Evolutionary conservation across 2,113 vertebrate species (phyloP).

Genomic region (Triplophysa dalaica): DNA sequence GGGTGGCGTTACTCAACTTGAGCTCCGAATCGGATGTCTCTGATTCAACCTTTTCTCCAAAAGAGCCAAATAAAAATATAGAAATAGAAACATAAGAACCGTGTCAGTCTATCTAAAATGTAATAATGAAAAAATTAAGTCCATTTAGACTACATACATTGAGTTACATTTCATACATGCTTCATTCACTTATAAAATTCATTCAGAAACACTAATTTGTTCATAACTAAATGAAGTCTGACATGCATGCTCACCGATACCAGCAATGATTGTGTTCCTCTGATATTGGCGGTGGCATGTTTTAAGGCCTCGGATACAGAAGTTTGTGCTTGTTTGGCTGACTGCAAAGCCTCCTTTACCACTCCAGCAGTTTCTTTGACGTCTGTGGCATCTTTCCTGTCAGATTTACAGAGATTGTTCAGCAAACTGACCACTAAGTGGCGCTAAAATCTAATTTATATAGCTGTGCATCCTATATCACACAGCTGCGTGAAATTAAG

Average conservation of each 20-base stretch:
- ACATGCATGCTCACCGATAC: slow-evolving; percentile 79
- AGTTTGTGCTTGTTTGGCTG: slow-evolving; percentile 85
- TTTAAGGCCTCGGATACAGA: slow-evolving; percentile 85
- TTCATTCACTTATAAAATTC: no score
- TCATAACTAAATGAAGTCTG: background rate
- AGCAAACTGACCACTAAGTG: slow-evolving; percentile 20
- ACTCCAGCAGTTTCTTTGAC: slow-evolving; percentile 83
- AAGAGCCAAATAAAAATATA: background rate
- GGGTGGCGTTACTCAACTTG: slow-evolving; percentile 83
- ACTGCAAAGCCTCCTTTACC: slow-evolving; percentile 86
- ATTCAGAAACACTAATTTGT: background rate
- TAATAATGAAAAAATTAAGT: no score
- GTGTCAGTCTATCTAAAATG: background rate
- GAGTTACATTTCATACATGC: no score
- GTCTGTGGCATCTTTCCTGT: slow-evolving; percentile 83
- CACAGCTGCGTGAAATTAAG: no score
- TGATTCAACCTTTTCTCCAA: slow-evolving; percentile 80
- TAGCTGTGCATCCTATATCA: no score
- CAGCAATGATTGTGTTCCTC: slow-evolving; percentile 85
- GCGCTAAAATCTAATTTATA: background rate
- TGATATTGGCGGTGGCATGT: slow-evolving; percentile 86
- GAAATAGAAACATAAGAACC: background rate
- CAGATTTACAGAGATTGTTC: slow-evolving; percentile 13
- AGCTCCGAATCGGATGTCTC: slow-evolving; percentile 87
- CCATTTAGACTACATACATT: no score